Conservation (phyloP, 1,140 invertebrate species). For the Gerris buenoi region DNA sequence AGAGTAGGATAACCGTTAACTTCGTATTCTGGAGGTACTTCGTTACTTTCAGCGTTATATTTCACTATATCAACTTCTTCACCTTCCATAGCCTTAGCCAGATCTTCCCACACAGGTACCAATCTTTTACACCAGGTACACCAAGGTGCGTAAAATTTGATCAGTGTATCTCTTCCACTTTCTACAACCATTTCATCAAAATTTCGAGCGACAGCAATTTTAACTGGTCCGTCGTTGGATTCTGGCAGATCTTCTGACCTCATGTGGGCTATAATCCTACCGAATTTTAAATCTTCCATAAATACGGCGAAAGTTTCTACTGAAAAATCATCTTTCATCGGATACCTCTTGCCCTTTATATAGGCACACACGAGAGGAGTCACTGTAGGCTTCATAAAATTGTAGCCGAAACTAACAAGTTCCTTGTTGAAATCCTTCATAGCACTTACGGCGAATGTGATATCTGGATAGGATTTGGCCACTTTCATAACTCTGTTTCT, state of each 20-base stretch:
- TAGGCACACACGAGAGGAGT: slow-evolving; percentile 72
- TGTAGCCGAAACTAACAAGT: slow-evolving; percentile 82
- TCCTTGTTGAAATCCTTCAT: slow-evolving; percentile 86
- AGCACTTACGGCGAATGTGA: slow-evolving; percentile 78
- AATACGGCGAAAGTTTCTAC: slow-evolving; percentile 76
- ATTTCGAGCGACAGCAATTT: slow-evolving; percentile 88
- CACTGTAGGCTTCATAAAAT: slow-evolving; percentile 69
- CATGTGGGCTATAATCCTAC: slow-evolving; percentile 74
- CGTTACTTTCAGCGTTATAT: slow-evolving; percentile 96
- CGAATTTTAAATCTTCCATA: slow-evolving; percentile 65
- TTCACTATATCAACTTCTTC: slow-evolving; percentile 94
- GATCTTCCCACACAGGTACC: slow-evolving; percentile 81
- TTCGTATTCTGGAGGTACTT: slow-evolving; percentile 79
- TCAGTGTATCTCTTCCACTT: slow-evolving; percentile 78
- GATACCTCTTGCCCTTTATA: slow-evolving; percentile 71
- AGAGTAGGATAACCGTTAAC: slow-evolving; percentile 97
- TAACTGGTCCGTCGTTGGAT: slow-evolving; percentile 66
- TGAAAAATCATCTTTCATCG: slow-evolving; percentile 78
- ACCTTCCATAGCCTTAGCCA: slow-evolving; percentile 74
- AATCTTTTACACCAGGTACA: slow-evolving; percentile 97
- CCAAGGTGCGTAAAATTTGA: slow-evolving; percentile 98
- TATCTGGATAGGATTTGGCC: slow-evolving; percentile 65
- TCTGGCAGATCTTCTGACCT: slow-evolving; percentile 91
- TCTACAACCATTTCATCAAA: slow-evolving; percentile 90
- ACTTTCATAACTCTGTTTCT: slow-evolving; percentile 92